Percentiles rank a stretch among this genome's conserved stretches.
phyloP scores from a whole-genome alignment of 2,888 invertebrate genomes.

The Antheraea assamensis region DNA sequence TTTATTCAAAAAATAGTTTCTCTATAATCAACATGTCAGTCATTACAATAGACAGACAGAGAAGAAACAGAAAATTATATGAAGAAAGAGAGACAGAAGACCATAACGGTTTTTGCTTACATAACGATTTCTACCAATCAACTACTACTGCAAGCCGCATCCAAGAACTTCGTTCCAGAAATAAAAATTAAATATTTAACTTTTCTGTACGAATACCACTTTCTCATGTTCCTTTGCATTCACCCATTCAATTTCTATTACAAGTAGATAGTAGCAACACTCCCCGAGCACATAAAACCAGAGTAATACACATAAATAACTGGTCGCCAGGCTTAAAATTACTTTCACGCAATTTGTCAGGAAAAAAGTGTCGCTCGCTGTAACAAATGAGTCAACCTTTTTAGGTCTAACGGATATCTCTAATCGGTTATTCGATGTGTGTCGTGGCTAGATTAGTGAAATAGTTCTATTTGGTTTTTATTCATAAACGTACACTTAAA shows the following conservation, averaged over 20 bases:
- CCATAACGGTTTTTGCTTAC: no score
- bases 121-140: no score
- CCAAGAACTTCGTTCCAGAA: no score
- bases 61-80: no score
- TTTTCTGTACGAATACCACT: not conserved
- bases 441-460: constrained; percentile 33
- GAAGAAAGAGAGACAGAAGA: no score
- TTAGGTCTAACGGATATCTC: constrained; percentile 64
- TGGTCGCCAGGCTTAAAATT: constrained; percentile 72
- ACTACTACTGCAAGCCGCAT: no score
- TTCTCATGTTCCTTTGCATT: not conserved
- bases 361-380: constrained; percentile 66
- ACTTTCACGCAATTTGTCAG: constrained; percentile 78
- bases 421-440: constrained; percentile 62
- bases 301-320: constrained; percentile 73
- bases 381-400: constrained; percentile 74
- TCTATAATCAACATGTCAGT: no score
- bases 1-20: no score
- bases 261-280: constrained; percentile 18
- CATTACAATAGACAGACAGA: no score
- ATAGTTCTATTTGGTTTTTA: not conserved
- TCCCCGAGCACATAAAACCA: constrained; percentile 47
- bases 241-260: constrained; percentile 20
- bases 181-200: not conserved
- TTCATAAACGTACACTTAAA: not conserved